A percentile compares a stretch with the other conserved stretches of the same genome.
Conservation (phyloP, 2,888 invertebrate genomes). For the Listrodromus nycthemerus region DNA sequence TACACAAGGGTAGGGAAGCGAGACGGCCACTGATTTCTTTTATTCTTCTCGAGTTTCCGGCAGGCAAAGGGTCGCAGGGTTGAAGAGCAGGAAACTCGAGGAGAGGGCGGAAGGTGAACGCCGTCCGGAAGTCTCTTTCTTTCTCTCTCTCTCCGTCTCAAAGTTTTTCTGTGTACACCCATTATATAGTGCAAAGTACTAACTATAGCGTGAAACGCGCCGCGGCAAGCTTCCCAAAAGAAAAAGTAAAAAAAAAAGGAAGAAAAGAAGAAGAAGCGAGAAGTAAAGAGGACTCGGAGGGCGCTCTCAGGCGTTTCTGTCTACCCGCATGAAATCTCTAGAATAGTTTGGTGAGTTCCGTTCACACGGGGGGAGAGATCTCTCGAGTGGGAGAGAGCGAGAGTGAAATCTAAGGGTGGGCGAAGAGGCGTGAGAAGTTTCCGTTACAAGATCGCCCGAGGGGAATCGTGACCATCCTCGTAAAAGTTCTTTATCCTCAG, state of each 20-base stretch:
- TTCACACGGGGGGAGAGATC: slow-evolving; percentile 72
- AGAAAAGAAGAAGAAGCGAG: background rate
- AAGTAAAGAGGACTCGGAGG: slow-evolving; percentile 45
- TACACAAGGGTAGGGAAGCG: slow-evolving; percentile 22
- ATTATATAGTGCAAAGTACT: slow-evolving; percentile 53
- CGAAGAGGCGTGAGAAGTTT: slow-evolving; percentile 63
- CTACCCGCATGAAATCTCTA: slow-evolving; percentile 66
- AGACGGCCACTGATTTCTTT: slow-evolving; percentile 55
- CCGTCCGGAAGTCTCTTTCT: slow-evolving; percentile 65
- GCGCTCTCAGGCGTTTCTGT: slow-evolving; percentile 48
- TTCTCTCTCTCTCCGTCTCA: slow-evolving; percentile 47
- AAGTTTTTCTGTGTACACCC: slow-evolving; percentile 56
- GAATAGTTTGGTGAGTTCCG: slow-evolving; percentile 70
- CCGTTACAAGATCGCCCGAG: slow-evolving; percentile 36
- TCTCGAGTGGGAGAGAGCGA: slow-evolving; percentile 28
- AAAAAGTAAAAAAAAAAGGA: slow-evolving; percentile 19
- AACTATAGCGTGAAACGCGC: slow-evolving; percentile 53
- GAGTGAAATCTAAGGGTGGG: slow-evolving; percentile 34
- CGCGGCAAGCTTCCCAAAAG: slow-evolving; percentile 48
- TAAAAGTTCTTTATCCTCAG: background rate
- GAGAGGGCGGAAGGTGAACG: slow-evolving; percentile 61
- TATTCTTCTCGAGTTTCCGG: slow-evolving; percentile 56
- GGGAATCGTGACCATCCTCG: slow-evolving; percentile 30
- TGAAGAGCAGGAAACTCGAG: slow-evolving; percentile 49
- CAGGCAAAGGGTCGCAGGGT: slow-evolving; percentile 46